Conservation (phyloP, 2,113 vertebrate species). For the Nymphicus hollandicus region DNA sequence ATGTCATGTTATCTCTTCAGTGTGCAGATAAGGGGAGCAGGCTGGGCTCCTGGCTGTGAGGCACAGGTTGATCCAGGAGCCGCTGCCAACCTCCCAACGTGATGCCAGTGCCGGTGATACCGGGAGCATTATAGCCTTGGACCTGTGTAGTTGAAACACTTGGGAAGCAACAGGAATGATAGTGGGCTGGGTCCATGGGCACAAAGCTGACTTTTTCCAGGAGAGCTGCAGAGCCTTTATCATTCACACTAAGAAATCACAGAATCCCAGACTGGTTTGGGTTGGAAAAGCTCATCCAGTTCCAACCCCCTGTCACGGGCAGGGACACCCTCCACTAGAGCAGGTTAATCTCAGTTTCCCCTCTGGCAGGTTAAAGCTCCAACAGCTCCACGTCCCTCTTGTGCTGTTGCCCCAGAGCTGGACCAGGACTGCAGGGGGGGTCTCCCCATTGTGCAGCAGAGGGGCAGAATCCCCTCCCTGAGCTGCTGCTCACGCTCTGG, state of each 20-base stretch:
- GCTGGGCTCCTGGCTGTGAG: not conserved
- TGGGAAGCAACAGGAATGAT: not conserved
- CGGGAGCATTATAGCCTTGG: not conserved
- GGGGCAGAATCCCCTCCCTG: not conserved
- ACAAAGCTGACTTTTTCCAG: not conserved
- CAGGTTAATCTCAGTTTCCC: not conserved
- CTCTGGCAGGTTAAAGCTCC: not conserved
- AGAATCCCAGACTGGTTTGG: not conserved
- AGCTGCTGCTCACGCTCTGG: not conserved
- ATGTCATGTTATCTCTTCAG: rapidly evolving
- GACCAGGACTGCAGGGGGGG: not conserved
- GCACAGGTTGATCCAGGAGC: rapidly evolving
- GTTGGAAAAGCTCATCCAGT: not conserved
- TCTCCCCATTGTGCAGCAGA: not conserved
- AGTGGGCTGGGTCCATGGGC: not conserved
- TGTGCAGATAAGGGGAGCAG: not conserved
- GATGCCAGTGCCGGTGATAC: not conserved
- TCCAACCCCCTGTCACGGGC: not conserved
- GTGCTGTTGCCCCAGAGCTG: not conserved
- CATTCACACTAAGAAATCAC: not conserved
- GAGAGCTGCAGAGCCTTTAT: not conserved
- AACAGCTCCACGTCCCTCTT: not conserved
- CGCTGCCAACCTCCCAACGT: not conserved
- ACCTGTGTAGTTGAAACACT: not conserved
- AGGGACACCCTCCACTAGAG: not conserved